phyloP scores from a whole-genome alignment of 1,140 invertebrate genomes.

The Panulirus ornatus region DNA sequence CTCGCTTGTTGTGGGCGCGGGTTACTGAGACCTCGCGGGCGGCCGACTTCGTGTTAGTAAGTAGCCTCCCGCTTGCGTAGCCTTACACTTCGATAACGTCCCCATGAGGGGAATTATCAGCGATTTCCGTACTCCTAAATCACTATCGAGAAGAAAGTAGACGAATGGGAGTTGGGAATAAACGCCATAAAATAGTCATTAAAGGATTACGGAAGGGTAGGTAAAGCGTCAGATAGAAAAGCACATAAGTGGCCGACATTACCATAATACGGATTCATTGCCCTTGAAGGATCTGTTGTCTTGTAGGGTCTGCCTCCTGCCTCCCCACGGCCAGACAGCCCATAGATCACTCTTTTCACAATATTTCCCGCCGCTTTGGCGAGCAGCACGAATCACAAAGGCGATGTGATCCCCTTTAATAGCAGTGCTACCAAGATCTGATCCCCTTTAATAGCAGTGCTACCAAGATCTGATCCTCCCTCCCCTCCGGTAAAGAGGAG shows the following conservation, averaged over 20 bases:
- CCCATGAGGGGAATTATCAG: too few relatives aligned
- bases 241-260: constrained; percentile 33
- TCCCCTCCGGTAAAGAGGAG: too few relatives aligned
- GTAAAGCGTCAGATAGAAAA: constrained; percentile 11
- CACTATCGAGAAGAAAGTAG: background rate
- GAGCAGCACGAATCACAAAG: constrained; percentile 26
- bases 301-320: too few relatives aligned
- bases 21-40: too few relatives aligned
- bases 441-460: constrained; percentile 43
- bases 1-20: too few relatives aligned
- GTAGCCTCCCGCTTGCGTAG: background rate
- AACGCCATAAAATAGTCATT: constrained; percentile 27
- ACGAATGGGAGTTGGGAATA: constrained; percentile 26
- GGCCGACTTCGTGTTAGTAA: too few relatives aligned
- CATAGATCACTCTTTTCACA: constrained; percentile 4
- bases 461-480: constrained; percentile 1
- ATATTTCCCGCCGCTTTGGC: background rate
- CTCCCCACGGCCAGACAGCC: background rate
- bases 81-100: too few relatives aligned
- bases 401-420: constrained; percentile 46
- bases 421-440: constrained; percentile 44
- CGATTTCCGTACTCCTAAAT: background rate
- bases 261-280: constrained; percentile 45
- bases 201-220: constrained; percentile 25
- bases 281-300: background rate